Evolutionary conservation across 2,797 vertebrate genomes (phyloP), one percentile per base, ranked within the genome.

Genomic region (Rhyacichthys aspro): DNA sequence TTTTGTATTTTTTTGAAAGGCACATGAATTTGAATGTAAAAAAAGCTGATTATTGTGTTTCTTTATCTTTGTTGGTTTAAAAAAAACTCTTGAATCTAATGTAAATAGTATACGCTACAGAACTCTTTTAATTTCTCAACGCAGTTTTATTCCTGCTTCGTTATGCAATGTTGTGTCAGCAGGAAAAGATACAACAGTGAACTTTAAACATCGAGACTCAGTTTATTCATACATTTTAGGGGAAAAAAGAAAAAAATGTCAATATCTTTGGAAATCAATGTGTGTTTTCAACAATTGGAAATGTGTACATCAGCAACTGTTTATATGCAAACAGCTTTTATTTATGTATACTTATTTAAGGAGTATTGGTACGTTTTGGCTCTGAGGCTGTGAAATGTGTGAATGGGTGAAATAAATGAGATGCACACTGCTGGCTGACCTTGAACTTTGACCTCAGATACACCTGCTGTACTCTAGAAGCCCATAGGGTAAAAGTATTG

Each of bases 271-370:
- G 73, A 83, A 79, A 71, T 80, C 64, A 44, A 57, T 5, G 69
- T 76, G 71, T 78, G 82, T 70, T 16, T 74, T 62, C 59, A 76
- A 56, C 73, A 54, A 76, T 59, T 70, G 72, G 67, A 80, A 87
- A 85, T 82, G 84, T 90, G 85, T 89, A 84, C 81, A 87, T 88
- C 75, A 74, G 71, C 76, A 70, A 79, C 72, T 83, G 83, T 91
- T 90, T 79, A 86, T 90, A 89, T 85, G 81, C 84, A 81, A 88
- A 89, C 87, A 32, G 82, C 84, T 88, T 88, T 88, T 88, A 91
- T 92, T 90, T 92, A 89, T 88, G 83, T 88, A 81, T 88, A 85
- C 75, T 90, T 87, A 90, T 87, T 91, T 90, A 91, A 89, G 67
- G 71, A 75, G 71, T 72, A 72, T 83, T 41, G 75, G 77, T 86